phyloP scores from a whole-genome alignment of 2,797 vertebrate species.

The Ctenosaura bakeri region DNA sequence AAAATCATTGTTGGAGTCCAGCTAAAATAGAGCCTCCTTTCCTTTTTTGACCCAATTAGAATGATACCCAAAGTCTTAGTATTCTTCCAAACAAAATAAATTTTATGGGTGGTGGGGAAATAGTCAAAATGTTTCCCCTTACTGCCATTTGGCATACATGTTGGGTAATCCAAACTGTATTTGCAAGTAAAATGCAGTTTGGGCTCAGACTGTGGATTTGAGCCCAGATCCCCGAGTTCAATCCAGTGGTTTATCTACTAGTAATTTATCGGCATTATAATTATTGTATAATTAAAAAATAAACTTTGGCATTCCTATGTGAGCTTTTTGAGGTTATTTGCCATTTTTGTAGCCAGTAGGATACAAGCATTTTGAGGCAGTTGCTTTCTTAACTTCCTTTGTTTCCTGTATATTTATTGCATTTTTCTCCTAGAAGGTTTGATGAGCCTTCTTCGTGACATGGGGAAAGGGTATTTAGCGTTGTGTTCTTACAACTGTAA shows the following conservation, averaged over 20 bases:
- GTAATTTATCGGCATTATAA: background rate
- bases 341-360: background rate
- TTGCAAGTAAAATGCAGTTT: background rate
- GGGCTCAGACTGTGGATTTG: background rate
- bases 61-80: background rate
- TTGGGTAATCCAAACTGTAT: background rate
- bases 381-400: slow-evolving; percentile 27
- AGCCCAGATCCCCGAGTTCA: background rate
- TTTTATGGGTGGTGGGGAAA: background rate
- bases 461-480: slow-evolving; percentile 94
- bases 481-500: slow-evolving; percentile 97
- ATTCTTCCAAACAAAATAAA: background rate
- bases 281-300: background rate
- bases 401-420: slow-evolving; percentile 70
- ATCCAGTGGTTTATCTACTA: background rate
- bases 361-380: slow-evolving; percentile 3
- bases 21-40: background rate
- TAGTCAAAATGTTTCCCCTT: background rate
- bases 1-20: background rate
- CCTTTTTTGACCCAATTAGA: background rate
- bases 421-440: slow-evolving; percentile 88
- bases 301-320: background rate
- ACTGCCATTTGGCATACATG: background rate
- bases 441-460: slow-evolving; percentile 92
- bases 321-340: background rate